These are phyloP conservation scores for Anser cygnoides DNA, from an alignment of 2,113 vertebrate genomes.

Conservation along the genomic window DNA sequence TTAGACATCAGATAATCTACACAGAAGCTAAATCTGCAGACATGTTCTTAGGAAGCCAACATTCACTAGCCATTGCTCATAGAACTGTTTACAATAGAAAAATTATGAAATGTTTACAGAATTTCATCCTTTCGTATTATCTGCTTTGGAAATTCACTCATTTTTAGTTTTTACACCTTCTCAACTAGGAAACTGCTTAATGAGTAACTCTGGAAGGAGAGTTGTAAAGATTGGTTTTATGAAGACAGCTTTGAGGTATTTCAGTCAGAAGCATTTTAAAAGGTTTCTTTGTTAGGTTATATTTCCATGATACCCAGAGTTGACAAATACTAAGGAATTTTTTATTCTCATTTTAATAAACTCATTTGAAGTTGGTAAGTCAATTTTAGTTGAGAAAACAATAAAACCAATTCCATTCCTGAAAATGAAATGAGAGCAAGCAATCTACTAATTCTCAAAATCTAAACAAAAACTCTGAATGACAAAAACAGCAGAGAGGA, in stretches of 20 bases:
- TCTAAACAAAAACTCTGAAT: neutral
- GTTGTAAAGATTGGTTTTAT: neutral
- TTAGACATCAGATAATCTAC: neutral
- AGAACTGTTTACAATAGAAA: rapidly evolving
- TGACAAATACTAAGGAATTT: neutral
- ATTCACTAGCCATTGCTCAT: neutral
- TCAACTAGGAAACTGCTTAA: neutral
- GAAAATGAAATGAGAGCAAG: neutral
- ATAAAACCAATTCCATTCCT: neutral
- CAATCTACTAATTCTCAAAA: neutral
- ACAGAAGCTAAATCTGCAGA: neutral
- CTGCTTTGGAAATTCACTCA: neutral
- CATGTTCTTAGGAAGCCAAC: rapidly evolving
- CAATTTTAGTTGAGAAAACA: neutral
- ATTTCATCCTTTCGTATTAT: neutral
- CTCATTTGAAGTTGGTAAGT: neutral
- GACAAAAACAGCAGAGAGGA: neutral
- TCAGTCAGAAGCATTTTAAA: neutral
- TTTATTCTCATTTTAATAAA: neutral
- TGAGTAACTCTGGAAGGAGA: neutral
- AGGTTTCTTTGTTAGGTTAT: neutral
- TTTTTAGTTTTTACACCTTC: neutral
- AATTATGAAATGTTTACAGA: neutral
- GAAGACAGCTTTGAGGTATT: neutral
- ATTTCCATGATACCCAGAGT: neutral